A percentile compares a stretch with the other conserved stretches of the same genome.
Evolutionary conservation across 53 echinoderm and acorn worm species (phyloP).

Genomic region (Glandiceps talaboti): DNA sequence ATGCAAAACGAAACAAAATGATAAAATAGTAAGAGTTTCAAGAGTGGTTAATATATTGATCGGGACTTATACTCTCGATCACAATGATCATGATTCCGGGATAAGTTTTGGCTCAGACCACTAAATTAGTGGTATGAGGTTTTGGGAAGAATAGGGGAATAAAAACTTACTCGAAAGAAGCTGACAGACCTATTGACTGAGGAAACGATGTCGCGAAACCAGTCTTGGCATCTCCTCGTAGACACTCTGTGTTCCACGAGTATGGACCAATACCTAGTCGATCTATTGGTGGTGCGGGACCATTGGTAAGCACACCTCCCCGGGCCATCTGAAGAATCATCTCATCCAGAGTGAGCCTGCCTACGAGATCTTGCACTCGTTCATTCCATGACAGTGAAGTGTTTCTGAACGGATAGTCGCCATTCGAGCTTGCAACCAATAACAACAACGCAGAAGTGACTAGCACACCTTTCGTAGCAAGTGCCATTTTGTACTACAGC

Average conservation of each 20-base stretch:
- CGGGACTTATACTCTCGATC: no score
- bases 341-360: constrained; percentile 65
- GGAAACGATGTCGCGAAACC: constrained; percentile 84
- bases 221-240: constrained; percentile 54
- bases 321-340: constrained; percentile 58
- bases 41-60: no score
- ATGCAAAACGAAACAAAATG: no score
- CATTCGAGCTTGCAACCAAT: neutral
- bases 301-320: constrained; percentile 52
- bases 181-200: constrained; percentile 69
- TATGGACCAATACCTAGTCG: constrained; percentile 59
- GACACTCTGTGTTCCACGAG: constrained; percentile 83
- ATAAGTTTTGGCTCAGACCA: no score
- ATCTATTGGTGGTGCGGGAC: constrained; percentile 62
- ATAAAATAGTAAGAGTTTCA: no score
- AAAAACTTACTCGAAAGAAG: constrained; percentile 58
- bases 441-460: neutral
- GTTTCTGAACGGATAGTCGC: constrained; percentile 48
- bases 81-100: no score
- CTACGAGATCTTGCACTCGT: constrained; percentile 56
- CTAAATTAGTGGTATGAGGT: no score
- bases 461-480: neutral
- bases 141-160: no score
- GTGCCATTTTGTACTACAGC: neutral
- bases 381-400: constrained; percentile 76